Percentiles rank a stretch among this genome's conserved stretches.
Conservation (phyloP, 2,888 invertebrate species). For the Xestia ashworthii region DNA sequence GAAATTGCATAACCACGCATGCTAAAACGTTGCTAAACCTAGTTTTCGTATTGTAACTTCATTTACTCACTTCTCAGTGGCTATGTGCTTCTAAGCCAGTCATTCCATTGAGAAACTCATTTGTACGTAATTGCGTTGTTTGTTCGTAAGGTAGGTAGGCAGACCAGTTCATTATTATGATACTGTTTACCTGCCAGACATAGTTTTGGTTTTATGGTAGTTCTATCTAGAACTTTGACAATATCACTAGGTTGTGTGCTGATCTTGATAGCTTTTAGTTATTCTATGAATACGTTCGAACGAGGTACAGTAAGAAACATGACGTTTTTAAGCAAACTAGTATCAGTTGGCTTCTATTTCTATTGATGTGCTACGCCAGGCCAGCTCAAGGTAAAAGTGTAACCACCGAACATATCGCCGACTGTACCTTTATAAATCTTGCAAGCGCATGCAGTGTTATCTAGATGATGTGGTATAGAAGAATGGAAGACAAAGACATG, state of each 20-base stretch:
- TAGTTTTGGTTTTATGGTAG: constrained; percentile 33
- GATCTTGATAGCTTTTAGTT: background rate
- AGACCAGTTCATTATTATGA: constrained; percentile 47
- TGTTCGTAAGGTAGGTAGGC: constrained; percentile 30
- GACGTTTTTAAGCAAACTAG: background rate
- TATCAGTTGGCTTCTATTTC: background rate
- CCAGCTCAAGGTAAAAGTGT: background rate
- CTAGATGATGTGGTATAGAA: background rate
- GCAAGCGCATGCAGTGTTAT: too few relatives aligned
- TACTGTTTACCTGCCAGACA: constrained; percentile 57
- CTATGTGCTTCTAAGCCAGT: background rate
- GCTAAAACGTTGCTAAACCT: background rate
- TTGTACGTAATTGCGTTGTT: constrained; percentile 55
- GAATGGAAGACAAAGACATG: too few relatives aligned
- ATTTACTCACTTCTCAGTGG: constrained; percentile 17
- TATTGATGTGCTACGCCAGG: background rate
- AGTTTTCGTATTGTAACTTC: constrained; percentile 6
- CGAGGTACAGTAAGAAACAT: background rate
- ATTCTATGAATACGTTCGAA: background rate
- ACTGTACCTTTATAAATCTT: background rate
- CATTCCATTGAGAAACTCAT: constrained; percentile 38
- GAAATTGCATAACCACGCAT: background rate
- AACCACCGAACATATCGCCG: background rate
- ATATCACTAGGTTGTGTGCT: background rate
- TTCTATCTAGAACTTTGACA: constrained; percentile 23